phyloP scores from a whole-genome alignment of 2,113 vertebrate genomes.

The Aythya baeri region DNA sequence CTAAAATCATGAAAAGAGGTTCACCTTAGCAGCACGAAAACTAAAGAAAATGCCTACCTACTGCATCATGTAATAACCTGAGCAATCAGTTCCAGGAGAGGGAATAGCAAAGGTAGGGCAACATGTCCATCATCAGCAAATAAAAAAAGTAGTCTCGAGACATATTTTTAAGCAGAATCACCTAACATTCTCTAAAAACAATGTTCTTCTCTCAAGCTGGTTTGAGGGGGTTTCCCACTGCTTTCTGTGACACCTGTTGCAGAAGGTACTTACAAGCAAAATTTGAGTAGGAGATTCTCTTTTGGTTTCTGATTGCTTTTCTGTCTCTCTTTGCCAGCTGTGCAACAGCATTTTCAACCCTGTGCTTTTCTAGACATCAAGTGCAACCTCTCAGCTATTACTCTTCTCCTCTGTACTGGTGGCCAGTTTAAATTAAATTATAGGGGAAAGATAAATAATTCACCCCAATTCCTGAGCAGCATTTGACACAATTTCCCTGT shows the following conservation, averaged over 20 bases:
- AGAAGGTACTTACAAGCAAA: background rate
- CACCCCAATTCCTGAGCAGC: background rate
- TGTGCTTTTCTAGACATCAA: background rate
- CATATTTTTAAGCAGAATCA: background rate
- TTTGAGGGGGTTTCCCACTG: background rate
- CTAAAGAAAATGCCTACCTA: background rate
- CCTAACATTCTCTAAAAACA: background rate
- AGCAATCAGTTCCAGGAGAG: background rate
- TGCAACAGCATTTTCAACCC: background rate
- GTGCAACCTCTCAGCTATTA: background rate
- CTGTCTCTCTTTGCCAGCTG: background rate
- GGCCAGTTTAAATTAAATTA: background rate
- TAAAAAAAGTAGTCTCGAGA: background rate
- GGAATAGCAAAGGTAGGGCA: background rate
- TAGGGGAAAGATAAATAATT: background rate
- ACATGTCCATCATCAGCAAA: background rate
- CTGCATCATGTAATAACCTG: background rate
- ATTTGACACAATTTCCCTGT: background rate
- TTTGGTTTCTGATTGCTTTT: background rate
- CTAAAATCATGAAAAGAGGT: background rate
- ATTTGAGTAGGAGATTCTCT: background rate
- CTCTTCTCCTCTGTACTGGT: background rate
- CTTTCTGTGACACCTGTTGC: background rate
- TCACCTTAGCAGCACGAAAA: background rate
- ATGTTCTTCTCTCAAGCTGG: background rate